Conservation (phyloP, 2,888 invertebrate genomes). For the Rhingia campestris region DNA sequence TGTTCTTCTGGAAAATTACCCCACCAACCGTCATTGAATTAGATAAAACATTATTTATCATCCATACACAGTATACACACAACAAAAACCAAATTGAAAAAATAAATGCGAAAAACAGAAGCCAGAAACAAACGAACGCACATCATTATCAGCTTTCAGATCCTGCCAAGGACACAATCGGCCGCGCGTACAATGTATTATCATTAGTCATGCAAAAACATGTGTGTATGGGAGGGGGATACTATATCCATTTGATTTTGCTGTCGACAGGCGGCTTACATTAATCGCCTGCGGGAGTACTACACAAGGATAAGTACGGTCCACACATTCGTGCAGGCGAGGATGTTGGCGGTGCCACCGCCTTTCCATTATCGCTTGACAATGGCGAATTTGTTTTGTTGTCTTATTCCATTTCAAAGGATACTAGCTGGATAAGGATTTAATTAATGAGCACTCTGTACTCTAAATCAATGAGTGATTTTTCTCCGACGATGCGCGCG, state of each 20-base stretch:
- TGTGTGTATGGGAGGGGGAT: slow-evolving; percentile 8
- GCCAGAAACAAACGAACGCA: slow-evolving; percentile 67
- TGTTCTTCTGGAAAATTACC: slow-evolving; percentile 70
- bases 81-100: slow-evolving; percentile 8
- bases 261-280: slow-evolving; percentile 69
- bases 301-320: slow-evolving; percentile 9
- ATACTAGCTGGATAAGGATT: slow-evolving; percentile 61
- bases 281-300: slow-evolving; percentile 49
- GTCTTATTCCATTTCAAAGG: slow-evolving; percentile 61
- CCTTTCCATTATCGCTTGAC: slow-evolving; percentile 65
- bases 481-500: slow-evolving; percentile 31
- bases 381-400: slow-evolving; percentile 70
- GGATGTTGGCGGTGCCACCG: slow-evolving; percentile 15
- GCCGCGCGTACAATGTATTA: slow-evolving; percentile 62
- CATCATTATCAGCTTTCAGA: slow-evolving; percentile 73
- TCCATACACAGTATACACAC: slow-evolving; percentile 54
- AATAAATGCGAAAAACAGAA: slow-evolving; percentile 41
- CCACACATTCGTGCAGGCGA: slow-evolving; percentile 12
- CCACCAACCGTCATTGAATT: slow-evolving; percentile 70
- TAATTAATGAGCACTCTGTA: slow-evolving; percentile 73
- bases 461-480: slow-evolving; percentile 73
- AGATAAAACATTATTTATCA: slow-evolving; percentile 73
- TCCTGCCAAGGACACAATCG: slow-evolving; percentile 72
- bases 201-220: slow-evolving; percentile 72
- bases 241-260: slow-evolving; percentile 50